phyloP scores from a whole-genome alignment of 2,888 invertebrate genomes.

The Odontomyia ornata region DNA sequence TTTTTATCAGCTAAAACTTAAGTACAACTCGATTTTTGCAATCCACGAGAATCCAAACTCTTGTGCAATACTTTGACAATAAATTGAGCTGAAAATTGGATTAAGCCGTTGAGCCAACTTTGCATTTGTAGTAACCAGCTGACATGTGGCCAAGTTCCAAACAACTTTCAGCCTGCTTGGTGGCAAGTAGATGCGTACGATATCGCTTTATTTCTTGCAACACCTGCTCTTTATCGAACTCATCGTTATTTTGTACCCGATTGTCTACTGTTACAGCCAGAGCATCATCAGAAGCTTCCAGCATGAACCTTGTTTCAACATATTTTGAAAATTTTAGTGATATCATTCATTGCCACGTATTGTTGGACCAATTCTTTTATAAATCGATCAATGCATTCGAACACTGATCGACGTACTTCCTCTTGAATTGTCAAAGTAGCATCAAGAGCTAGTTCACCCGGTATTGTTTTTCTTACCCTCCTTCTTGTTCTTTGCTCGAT shows the following conservation, averaged over 20 bases:
- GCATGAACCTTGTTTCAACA: slow-evolving; percentile 35
- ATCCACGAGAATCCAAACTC: no score
- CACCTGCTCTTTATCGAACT: slow-evolving; percentile 1
- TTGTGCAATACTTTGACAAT: no score
- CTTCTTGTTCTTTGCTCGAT: no score
- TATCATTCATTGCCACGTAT: not conserved
- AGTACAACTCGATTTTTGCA: no score
- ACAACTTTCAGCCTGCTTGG: no score
- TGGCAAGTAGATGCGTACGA: not conserved
- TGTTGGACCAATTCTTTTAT: not conserved
- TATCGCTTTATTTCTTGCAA: slow-evolving; percentile 1
- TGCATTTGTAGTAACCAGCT: no score
- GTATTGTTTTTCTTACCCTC: no score
- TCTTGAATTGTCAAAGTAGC: not conserved
- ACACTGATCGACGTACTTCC: slow-evolving; percentile 18
- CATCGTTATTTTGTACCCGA: slow-evolving; percentile 25
- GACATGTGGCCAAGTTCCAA: no score
- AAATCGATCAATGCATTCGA: slow-evolving; percentile 33
- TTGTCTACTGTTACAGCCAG: slow-evolving; percentile 26
- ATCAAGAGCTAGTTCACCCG: no score
- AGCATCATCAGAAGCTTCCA: slow-evolving; percentile 26
- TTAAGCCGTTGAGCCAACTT: no score
- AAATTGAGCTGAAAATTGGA: no score
- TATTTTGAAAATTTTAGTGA: slow-evolving; percentile 34
- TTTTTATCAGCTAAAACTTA: no score